Evolutionary conservation across 2,888 invertebrate species (phyloP).

Genomic region (Hyposoter dolosus): DNA sequence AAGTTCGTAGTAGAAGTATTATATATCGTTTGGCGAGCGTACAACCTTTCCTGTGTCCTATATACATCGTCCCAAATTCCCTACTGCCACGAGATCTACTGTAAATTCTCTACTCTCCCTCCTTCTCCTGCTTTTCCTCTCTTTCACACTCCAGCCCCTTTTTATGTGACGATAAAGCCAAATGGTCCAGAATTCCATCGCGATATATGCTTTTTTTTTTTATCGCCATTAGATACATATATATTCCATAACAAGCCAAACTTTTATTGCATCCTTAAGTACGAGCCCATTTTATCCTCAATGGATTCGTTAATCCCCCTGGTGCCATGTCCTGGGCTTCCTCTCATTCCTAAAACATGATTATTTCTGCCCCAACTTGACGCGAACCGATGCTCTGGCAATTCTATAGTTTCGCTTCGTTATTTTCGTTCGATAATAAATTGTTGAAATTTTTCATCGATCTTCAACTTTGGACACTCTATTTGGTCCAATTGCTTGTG

Average conservation of each 20-base stretch:
- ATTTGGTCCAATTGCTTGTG: too few relatives aligned
- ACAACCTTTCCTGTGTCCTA: slow-evolving; percentile 46
- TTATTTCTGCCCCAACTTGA: not conserved
- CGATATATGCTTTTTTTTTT: not conserved
- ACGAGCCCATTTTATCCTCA: not conserved
- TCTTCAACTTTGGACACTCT: too few relatives aligned
- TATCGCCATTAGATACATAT: not conserved
- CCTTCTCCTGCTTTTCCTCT: not conserved
- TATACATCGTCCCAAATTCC: slow-evolving; percentile 56
- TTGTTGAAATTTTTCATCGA: too few relatives aligned
- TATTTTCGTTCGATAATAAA: too few relatives aligned
- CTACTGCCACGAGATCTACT: slow-evolving; percentile 32
- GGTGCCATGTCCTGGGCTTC: too few relatives aligned
- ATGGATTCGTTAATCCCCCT: slow-evolving; percentile 46
- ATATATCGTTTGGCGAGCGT: slow-evolving; percentile 51
- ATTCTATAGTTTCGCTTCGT: not conserved
- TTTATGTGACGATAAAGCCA: slow-evolving; percentile 24
- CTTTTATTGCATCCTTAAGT: slow-evolving; percentile 1
- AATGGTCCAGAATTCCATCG: not conserved
- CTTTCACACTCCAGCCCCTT: slow-evolving; percentile 25
- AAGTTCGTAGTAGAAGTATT: slow-evolving; percentile 44
- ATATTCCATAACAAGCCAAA: not conserved
- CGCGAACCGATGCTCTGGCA: not conserved
- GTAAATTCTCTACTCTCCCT: slow-evolving; percentile 14
- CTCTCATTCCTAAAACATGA: not conserved